Conservation (phyloP, 2,888 invertebrate genomes). For the Acrobasis repandana region DNA sequence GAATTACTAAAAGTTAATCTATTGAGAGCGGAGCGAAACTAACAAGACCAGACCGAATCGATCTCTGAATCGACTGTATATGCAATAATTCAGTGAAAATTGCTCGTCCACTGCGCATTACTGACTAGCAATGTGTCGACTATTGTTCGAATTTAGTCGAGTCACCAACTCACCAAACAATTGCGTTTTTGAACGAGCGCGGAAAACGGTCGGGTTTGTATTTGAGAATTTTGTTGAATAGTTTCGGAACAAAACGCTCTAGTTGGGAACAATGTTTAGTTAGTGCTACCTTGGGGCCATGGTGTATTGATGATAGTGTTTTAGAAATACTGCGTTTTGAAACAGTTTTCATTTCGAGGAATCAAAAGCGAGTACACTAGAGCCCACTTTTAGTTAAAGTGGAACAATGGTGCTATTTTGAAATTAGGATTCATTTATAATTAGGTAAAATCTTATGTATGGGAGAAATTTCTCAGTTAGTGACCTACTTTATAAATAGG, state of each 20-base stretch:
- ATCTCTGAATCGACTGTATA: constrained; percentile 42
- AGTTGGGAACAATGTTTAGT: constrained; percentile 12
- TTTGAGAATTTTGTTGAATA: constrained; percentile 14
- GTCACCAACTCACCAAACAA: constrained; percentile 23
- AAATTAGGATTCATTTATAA: too few species aligned
- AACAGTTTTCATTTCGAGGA: not conserved
- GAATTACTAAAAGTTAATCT: too few species aligned
- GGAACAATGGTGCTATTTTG: too few species aligned
- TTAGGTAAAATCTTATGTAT: too few species aligned
- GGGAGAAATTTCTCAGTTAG: too few species aligned
- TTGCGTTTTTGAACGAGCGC: constrained; percentile 24
- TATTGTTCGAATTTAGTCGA: constrained; percentile 33
- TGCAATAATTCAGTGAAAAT: constrained; percentile 61
- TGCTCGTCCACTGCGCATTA: constrained; percentile 52
- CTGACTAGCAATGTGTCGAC: constrained; percentile 37
- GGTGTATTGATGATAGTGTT: not conserved
- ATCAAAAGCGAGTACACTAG: not conserved
- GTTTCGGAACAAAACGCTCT: constrained; percentile 7
- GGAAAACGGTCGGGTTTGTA: constrained; percentile 6
- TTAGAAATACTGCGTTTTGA: not conserved
- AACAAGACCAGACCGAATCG: constrained; percentile 41
- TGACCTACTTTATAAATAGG: too few species aligned
- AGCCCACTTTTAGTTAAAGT: too few species aligned
- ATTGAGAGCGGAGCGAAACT: constrained; percentile 19
- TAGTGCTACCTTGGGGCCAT: constrained; percentile 12